Evolutionary conservation across 2,113 vertebrate genomes (phyloP).

Genomic region (Forbesichthys agassizii): DNA sequence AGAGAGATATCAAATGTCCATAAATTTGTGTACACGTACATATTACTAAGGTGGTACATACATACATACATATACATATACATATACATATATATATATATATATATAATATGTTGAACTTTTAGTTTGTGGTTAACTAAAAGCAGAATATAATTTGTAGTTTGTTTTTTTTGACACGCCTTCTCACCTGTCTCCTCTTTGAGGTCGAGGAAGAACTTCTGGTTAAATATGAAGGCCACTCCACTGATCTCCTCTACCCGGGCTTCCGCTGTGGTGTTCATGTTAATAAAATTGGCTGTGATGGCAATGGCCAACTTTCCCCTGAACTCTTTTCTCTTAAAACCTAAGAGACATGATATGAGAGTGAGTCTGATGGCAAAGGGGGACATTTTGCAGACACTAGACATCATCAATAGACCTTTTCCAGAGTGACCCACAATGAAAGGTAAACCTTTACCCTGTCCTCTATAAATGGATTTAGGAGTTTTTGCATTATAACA

Average conservation of each 20-base stretch:
- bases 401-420: no score
- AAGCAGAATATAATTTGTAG: neutral
- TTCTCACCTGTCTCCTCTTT: conserved; percentile 91
- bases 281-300: conserved; percentile 98
- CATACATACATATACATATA: no score
- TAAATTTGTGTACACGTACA: no score
- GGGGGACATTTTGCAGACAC: neutral
- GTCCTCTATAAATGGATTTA: no score
- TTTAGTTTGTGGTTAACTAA: neutral
- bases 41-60: no score
- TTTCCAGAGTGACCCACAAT: neutral
- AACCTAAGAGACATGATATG: conserved; percentile 75
- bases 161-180: neutral
- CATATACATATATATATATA: no score
- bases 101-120: no score
- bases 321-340: conserved; percentile 94
- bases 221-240: conserved; percentile 98
- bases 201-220: conserved; percentile 97
- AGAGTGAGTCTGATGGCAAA: neutral
- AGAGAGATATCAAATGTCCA: no score
- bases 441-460: neutral
- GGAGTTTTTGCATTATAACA: no score
- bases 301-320: conserved; percentile 97
- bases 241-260: conserved; percentile 98
- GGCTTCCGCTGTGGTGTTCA: conserved; percentile 95